Base-by-base conservation (phyloP, 2,888 invertebrate genomes). In the Choreutis nemorana region DNA sequence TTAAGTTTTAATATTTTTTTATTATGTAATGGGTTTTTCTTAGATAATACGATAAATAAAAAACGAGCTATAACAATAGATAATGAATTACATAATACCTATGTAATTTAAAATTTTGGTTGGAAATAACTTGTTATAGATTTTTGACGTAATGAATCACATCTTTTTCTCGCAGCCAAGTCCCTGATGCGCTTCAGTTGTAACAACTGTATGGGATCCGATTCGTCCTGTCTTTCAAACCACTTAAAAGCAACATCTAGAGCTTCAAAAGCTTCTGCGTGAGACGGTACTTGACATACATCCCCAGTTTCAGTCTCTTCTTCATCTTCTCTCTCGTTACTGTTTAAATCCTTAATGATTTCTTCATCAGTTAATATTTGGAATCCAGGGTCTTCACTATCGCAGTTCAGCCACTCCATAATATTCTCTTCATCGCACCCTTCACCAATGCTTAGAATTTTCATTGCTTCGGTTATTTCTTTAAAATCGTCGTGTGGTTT, bases 401-500 rank as follows among this genome's bases (percentile, higher is more conserved):
- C 32, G 24, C 32, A 32, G 32, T 28, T 32, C 25, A 28, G 24
- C 28, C 32, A 32, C 20, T 28, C 21, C 9, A 15, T 24, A 14
- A 30, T 30, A 26, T 26, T 30, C 22, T 26, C 30, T 30, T 30
- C 30, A 30, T 26, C 30, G 26, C 29, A 32, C 32, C 32, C 32
- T 32, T 32, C 26, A 29, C 25, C 29, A 29, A 32, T 26, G 29
- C 29, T 32, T 26, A 29, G 28, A 33, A 27, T 27, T 30, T 30
- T 33, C 20, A 30, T 27, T 33, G 30, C 30, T 30, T 33, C 30
- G n/a, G 23, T 33, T 30, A 33, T 33, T 30, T 30, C 28, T 33
- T 30, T 30, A 28, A 30, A 33, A 28, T 30, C 28, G 21, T 33
- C 24, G 30, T 28, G 24, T 30, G 26, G 32, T 26, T 32, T 22